phyloP scores from a whole-genome alignment of 2,797 vertebrate species.

The Artibeus jamaicensis region DNA sequence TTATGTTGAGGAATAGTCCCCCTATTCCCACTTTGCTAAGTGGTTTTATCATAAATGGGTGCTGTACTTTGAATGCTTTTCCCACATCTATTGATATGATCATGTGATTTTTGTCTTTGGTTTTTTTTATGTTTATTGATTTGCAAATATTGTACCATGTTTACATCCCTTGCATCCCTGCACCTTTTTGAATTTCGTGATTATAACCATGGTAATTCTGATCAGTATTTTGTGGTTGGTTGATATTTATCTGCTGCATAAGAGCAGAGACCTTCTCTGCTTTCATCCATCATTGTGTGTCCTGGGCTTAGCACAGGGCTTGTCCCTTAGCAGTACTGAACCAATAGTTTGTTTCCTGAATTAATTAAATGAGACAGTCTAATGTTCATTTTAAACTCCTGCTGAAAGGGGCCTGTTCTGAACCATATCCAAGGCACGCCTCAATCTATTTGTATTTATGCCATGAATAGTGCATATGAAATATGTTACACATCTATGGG shows the following conservation, averaged over 20 bases:
- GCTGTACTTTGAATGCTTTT: too few species aligned
- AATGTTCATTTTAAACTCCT: not conserved
- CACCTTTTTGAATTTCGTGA: not conserved
- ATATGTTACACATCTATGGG: rapidly evolving
- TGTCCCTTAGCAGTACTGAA: not conserved
- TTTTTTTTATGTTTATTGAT: too few species aligned
- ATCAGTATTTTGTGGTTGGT: not conserved
- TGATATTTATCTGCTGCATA: rapidly evolving
- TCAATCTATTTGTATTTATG: rapidly evolving
- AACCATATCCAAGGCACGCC: not conserved
- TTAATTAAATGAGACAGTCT: not conserved
- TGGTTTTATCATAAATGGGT: too few species aligned
- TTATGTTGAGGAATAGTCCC: too few species aligned
- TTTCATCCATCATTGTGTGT: not conserved
- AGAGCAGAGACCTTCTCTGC: not conserved
- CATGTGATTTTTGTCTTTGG: too few species aligned
- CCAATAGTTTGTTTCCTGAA: not conserved
- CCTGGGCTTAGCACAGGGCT: not conserved
- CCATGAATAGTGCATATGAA: rapidly evolving
- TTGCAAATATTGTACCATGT: too few species aligned
- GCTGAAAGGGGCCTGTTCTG: not conserved
- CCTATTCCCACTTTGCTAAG: too few species aligned
- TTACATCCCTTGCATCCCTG: too few species aligned
- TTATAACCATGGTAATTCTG: too few species aligned
- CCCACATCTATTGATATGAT: too few species aligned